These are phyloP conservation scores for Serilophus lunatus DNA, from an alignment of 2,113 vertebrate genomes.

Conservation along the genomic window DNA sequence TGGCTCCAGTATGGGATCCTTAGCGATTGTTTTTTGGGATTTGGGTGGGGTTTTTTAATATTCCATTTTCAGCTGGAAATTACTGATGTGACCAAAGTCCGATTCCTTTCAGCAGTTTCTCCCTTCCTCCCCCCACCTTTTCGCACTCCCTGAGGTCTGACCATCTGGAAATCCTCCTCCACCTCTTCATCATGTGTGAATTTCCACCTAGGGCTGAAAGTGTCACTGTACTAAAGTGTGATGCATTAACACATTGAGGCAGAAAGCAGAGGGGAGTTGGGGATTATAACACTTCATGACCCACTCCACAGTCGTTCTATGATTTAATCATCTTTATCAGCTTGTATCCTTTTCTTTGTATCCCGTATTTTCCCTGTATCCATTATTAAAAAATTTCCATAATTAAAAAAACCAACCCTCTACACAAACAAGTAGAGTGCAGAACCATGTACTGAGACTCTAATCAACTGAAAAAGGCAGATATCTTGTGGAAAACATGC, in stretches of 20 bases:
- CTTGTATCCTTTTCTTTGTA: conserved; percentile 61
- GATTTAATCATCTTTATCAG: conserved; percentile 71
- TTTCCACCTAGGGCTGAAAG: conserved; percentile 68
- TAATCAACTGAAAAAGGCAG: not conserved
- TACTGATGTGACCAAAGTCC: conserved; percentile 68
- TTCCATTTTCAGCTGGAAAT: conserved; percentile 68
- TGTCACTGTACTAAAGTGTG: conserved; percentile 57
- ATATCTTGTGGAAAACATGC: not conserved
- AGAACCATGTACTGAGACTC: not conserved
- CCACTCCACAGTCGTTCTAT: conserved; percentile 36
- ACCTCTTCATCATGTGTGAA: conserved; percentile 70
- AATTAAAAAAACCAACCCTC: not conserved
- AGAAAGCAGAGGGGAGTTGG: conserved; percentile 70
- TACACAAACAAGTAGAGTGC: not conserved
- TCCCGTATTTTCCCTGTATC: not conserved
- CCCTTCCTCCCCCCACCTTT: conserved; percentile 48
- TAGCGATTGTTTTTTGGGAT: not conserved
- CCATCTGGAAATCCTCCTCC: conserved; percentile 54
- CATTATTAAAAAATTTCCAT: conserved; percentile 24
- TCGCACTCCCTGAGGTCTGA: conserved; percentile 36
- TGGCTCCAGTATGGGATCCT: not conserved
- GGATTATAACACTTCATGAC: conserved; percentile 71
- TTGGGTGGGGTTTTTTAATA: conserved; percentile 1
- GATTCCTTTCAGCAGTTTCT: conserved; percentile 35
- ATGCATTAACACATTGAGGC: conserved; percentile 70